Evolutionary conservation across 2,797 vertebrate genomes (phyloP).

Genomic region (Amblyopsis hoosieri): DNA sequence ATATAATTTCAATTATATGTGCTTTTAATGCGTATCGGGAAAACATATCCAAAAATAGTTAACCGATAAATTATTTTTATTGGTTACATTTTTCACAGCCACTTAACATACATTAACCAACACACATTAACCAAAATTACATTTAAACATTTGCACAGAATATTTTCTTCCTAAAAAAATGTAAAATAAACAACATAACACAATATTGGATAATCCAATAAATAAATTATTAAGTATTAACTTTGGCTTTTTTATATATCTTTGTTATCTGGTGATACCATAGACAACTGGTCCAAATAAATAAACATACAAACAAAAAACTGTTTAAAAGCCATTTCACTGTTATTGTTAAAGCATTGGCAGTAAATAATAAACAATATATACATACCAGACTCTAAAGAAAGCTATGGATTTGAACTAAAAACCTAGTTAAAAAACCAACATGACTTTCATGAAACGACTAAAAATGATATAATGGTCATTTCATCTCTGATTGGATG

Average conservation of each 20-base stretch:
- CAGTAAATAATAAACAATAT: constrained; percentile 8
- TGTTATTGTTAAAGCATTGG: background rate
- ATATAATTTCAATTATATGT: no score
- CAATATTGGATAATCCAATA: constrained; percentile 31
- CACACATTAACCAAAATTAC: constrained; percentile 44
- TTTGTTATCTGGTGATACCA: constrained; percentile 27
- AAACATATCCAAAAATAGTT: constrained; percentile 2
- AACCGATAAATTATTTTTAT: constrained; percentile 50
- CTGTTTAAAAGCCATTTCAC: constrained; percentile 16
- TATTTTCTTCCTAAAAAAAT: constrained; percentile 14
- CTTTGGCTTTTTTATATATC: constrained; percentile 7
- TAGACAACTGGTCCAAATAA: constrained; percentile 23
- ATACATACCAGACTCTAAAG: constrained; percentile 1
- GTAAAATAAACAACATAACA: constrained; percentile 16
- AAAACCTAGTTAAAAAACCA: background rate
- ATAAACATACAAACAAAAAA: constrained; percentile 9
- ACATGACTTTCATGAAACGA: no score
- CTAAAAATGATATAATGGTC: no score
- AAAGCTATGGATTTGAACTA: background rate
- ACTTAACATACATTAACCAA: constrained; percentile 48
- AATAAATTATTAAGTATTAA: constrained; percentile 45
- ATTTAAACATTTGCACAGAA: constrained; percentile 27
- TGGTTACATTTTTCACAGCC: constrained; percentile 53
- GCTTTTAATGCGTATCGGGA: background rate
- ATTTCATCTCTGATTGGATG: no score